Conservation (phyloP, 2,797 vertebrate species). For the Rhyacichthys aspro region DNA sequence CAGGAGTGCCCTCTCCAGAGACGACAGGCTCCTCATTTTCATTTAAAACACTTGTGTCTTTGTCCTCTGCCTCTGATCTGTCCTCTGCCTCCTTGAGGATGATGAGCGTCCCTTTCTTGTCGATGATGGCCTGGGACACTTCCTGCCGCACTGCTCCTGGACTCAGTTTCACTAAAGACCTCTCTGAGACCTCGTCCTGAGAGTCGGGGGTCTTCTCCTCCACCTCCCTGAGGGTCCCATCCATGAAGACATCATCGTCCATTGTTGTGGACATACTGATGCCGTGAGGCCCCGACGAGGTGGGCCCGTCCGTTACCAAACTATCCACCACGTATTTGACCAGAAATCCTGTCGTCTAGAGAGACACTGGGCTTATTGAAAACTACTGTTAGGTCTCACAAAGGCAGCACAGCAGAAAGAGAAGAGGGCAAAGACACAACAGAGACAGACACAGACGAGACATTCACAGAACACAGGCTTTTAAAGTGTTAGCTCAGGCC, state of each 20-base stretch:
- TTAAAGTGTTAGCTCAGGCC: not conserved
- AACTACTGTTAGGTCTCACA: slow-evolving; percentile 46
- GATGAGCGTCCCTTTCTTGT: slow-evolving; percentile 81
- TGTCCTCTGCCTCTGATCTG: slow-evolving; percentile 21
- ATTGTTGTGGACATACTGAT: slow-evolving; percentile 71
- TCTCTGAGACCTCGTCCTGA: slow-evolving; percentile 73
- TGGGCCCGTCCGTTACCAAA: slow-evolving; percentile 82
- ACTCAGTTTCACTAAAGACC: slow-evolving; percentile 69
- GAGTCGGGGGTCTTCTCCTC: slow-evolving; percentile 63
- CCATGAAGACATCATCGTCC: slow-evolving; percentile 84
- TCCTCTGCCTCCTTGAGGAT: slow-evolving; percentile 86
- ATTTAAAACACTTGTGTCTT: slow-evolving; percentile 6
- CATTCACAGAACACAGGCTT: not conserved
- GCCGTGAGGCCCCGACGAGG: slow-evolving; percentile 70
- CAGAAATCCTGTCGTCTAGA: slow-evolving; percentile 84
- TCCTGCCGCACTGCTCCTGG: slow-evolving; percentile 79
- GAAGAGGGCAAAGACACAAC: slow-evolving; percentile 14
- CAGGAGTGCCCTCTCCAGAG: slow-evolving; percentile 14
- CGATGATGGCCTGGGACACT: slow-evolving; percentile 81
- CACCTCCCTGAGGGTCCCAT: slow-evolving; percentile 79
- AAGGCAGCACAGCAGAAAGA: slow-evolving; percentile 24
- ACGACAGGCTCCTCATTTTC: slow-evolving; percentile 21
- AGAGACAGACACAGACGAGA: not conserved
- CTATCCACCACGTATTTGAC: slow-evolving; percentile 84
- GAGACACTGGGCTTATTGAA: slow-evolving; percentile 85